phyloP scores from a whole-genome alignment of 2,888 invertebrate genomes.

The Urechis unicinctus region DNA sequence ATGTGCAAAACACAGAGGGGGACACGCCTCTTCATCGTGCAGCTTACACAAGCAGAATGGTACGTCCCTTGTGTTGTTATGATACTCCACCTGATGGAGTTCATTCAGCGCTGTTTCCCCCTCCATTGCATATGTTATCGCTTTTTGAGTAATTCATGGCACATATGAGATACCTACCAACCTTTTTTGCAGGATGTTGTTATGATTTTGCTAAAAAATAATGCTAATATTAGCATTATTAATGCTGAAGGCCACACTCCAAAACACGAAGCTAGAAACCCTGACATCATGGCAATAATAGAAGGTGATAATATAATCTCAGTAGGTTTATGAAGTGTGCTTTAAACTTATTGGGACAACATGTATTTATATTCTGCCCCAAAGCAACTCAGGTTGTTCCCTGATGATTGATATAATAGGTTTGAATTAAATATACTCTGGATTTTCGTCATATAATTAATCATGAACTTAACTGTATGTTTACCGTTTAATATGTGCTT shows the following conservation, averaged over 20 bases:
- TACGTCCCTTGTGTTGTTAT: constrained; percentile 38
- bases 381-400: too few species aligned
- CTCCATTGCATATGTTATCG: too few species aligned
- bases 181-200: constrained; percentile 58
- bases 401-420: too few species aligned
- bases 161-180: neutral
- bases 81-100: too few species aligned
- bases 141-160: too few species aligned
- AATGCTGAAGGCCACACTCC: constrained; percentile 63
- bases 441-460: too few species aligned
- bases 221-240: constrained; percentile 61
- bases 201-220: constrained; percentile 58
- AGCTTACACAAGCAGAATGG: constrained; percentile 65
- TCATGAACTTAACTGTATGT: neutral
- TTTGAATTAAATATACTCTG: too few species aligned
- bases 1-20: constrained; percentile 61
- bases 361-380: too few species aligned
- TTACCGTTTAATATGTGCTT: neutral
- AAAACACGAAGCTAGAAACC: constrained; percentile 57
- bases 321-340: too few species aligned
- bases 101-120: too few species aligned
- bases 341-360: too few species aligned
- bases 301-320: too few species aligned
- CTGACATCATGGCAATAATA: constrained; percentile 57
- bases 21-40: constrained; percentile 66